A percentile compares a stretch with the other conserved stretches of the same genome.
Evolutionary conservation across 1,140 invertebrate genomes (phyloP).

Genomic region (Drosophila kurseongensis): DNA sequence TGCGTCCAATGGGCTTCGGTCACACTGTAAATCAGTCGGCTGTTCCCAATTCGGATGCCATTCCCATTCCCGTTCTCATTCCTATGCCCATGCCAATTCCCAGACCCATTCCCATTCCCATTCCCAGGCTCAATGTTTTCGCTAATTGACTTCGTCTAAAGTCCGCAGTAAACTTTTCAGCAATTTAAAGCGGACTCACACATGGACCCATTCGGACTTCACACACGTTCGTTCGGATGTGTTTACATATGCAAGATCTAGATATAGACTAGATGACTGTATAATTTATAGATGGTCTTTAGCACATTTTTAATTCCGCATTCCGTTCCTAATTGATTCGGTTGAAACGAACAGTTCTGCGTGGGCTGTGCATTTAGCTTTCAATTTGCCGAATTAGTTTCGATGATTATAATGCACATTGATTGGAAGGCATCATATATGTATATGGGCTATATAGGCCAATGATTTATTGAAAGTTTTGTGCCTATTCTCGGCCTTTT

Average conservation of each 20-base stretch:
- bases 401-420: conserved; percentile 51
- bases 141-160: conserved; percentile 73
- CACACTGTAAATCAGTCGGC: conserved; percentile 34
- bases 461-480: conserved; percentile 9
- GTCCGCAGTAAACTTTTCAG: conserved; percentile 64
- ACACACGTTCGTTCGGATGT: conserved; percentile 4
- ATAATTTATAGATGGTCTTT: conserved; percentile 67
- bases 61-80: conserved; percentile 3
- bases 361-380: conserved; percentile 38
- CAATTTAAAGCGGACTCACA: conserved; percentile 54
- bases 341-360: conserved; percentile 10
- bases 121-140: conserved; percentile 59
- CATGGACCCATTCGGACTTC: not conserved
- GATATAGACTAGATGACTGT: conserved; percentile 40
- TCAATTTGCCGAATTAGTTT: conserved; percentile 41
- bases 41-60: conserved; percentile 27
- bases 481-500: not conserved
- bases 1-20: conserved; percentile 32
- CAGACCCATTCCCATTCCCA: conserved; percentile 8
- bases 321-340: conserved; percentile 70
- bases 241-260: conserved; percentile 34
- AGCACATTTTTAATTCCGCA: conserved; percentile 75
- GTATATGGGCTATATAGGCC: not conserved
- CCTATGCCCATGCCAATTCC: not conserved
- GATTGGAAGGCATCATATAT: conserved; percentile 18